These are phyloP conservation scores for Rhopalosiphum padi DNA, from an alignment of 1,140 invertebrate genomes.

Conservation along the genomic window DNA sequence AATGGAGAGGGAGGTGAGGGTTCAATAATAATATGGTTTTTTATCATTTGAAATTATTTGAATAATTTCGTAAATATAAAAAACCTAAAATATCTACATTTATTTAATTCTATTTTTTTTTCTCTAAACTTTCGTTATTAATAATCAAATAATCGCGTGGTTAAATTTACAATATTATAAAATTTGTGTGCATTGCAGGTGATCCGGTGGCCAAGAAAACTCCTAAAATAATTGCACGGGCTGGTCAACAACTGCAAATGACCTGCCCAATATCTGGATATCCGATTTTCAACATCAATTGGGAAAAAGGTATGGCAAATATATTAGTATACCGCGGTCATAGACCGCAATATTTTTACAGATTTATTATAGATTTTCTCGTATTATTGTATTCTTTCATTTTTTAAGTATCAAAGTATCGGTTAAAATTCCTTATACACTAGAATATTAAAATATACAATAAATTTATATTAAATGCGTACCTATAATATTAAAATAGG, in stretches of 20 bases:
- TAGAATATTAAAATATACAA: neutral
- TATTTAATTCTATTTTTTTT: too few relatives aligned
- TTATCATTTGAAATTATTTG: neutral
- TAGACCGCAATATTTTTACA: neutral
- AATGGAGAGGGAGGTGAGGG: too few relatives aligned
- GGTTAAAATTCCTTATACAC: neutral
- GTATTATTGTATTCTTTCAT: neutral
- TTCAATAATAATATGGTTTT: neutral
- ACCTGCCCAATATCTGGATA: slow-evolving; percentile 54
- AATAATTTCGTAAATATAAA: neutral
- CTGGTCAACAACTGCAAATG: slow-evolving; percentile 68
- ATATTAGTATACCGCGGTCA: too few relatives aligned
- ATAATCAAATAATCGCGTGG: too few relatives aligned
- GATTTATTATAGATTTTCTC: too few relatives aligned
- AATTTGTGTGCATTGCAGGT: neutral
- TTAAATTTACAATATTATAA: neutral
- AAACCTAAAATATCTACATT: too few relatives aligned
- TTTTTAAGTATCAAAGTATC: neutral
- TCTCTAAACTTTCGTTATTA: too few relatives aligned
- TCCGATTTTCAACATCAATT: slow-evolving; percentile 55
- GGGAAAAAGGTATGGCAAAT: slow-evolving; percentile 55
- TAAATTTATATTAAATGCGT: too few relatives aligned
- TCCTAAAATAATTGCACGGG: slow-evolving; percentile 71
- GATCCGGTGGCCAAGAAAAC: slow-evolving; percentile 40
- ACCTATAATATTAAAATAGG: neutral